Percentiles rank a stretch among this genome's conserved stretches.
Conservation (phyloP, 1,140 invertebrate species). For the Aethina tumida region DNA sequence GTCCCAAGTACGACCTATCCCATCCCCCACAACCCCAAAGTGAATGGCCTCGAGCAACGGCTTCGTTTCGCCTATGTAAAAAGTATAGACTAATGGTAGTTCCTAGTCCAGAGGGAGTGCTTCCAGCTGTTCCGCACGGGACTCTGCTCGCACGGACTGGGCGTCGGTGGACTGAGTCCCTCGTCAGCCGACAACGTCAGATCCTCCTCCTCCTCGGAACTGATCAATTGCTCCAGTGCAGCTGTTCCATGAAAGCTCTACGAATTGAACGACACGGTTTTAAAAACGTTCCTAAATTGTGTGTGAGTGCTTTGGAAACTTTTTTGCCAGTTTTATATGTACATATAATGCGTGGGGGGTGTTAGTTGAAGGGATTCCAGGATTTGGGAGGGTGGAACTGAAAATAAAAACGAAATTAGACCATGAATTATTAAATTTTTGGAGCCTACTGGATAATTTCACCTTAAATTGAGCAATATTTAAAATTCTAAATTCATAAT, state of each 20-base stretch:
- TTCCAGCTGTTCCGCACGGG: conserved; percentile 26
- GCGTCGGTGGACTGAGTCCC: conserved; percentile 35
- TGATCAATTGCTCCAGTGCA: conserved; percentile 33
- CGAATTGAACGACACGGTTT: too few relatives aligned
- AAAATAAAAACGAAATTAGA: too few relatives aligned
- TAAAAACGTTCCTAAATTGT: too few relatives aligned
- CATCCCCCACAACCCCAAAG: background rate
- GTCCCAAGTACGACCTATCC: background rate
- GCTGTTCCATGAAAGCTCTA: conserved; percentile 37
- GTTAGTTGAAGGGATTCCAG: too few relatives aligned
- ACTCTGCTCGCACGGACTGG: conserved; percentile 33
- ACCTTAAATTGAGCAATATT: too few relatives aligned
- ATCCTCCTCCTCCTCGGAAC: conserved; percentile 33
- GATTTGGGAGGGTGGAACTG: too few relatives aligned
- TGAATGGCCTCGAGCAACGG: background rate
- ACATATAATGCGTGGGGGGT: too few relatives aligned
- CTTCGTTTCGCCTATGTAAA: background rate
- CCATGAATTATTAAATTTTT: too few relatives aligned
- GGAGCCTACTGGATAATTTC: too few relatives aligned
- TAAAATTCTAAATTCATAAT: too few relatives aligned
- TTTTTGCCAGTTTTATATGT: too few relatives aligned
- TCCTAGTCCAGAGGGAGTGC: conserved; percentile 29
- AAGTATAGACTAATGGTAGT: conserved; percentile 17
- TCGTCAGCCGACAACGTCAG: conserved; percentile 34
- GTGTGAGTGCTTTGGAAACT: too few relatives aligned